phyloP scores from a whole-genome alignment of 2,888 invertebrate genomes.

The Amorpha juglandis region DNA sequence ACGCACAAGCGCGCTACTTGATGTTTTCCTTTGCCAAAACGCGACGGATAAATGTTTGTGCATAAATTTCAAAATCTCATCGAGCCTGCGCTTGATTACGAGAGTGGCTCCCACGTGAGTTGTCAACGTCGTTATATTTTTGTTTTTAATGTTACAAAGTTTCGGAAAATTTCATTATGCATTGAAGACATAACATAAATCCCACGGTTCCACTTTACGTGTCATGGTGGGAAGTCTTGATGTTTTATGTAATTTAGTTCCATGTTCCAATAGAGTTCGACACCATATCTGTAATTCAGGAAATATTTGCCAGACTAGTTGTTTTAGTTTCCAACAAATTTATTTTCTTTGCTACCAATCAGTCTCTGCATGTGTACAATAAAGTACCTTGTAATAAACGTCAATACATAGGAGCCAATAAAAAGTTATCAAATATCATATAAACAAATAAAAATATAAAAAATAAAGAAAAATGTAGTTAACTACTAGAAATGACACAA shows the following conservation, averaged over 20 bases:
- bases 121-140: slow-evolving; percentile 41
- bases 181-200: not conserved
- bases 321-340: no score
- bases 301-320: no score
- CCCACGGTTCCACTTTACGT: no score
- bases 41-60: slow-evolving; percentile 58
- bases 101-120: slow-evolving; percentile 46
- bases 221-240: not conserved
- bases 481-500: no score
- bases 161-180: not conserved
- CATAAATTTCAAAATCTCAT: slow-evolving; percentile 62
- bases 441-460: no score
- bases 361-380: no score
- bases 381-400: no score
- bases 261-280: not conserved
- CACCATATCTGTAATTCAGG: no score
- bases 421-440: no score
- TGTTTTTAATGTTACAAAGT: slow-evolving; percentile 35
- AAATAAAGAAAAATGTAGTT: no score
- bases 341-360: no score
- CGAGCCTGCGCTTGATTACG: slow-evolving; percentile 48
- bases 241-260: not conserved
- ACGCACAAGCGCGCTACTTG: slow-evolving; percentile 36
- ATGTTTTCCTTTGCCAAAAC: slow-evolving; percentile 53
- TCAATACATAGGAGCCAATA: no score